Evolutionary conservation across 1,140 invertebrate genomes (phyloP), one percentile per base, ranked within the genome.

Genomic region (Frieseomelitta varia): DNA sequence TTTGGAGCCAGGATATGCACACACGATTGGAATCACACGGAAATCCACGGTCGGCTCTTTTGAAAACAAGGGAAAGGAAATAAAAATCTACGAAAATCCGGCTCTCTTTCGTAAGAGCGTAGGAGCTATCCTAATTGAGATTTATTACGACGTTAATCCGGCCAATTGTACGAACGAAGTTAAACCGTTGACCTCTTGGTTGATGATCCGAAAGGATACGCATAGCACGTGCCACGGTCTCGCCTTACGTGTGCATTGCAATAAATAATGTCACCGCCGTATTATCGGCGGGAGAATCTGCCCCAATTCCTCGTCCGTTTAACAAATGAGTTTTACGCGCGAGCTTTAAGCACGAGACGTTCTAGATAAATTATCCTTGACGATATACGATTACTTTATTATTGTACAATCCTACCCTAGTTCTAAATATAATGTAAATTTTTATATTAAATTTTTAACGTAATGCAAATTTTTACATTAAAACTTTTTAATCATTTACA

Each of bases 81-180:
- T 55, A 74, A 77, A 84, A 87, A 87, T 87, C 78, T 34, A 67
- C 27, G 47, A 86, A 81, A 84, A 73, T 77, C 79, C 34, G 2
- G 39, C 39, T 65, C 77, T 65, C 80, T 34, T 12, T 34, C 11
- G 24, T 27, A 51, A 27, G 69, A 68, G 79, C 69, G 77, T 88
- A 78, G 85, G 76, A 87, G 81, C 68, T 53, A 55, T 58, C 79
- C 87, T 91, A 93, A 93, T 93, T 93, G 86, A 90, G 92, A 92
- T 93, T 93, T 93, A 93, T 93, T 91, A 84, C 91, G 87, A 91
- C 87, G 90, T 92, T 92, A 92, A 91, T 92, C 87, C 88, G 79
- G 58, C 85, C 92, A 93, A 93, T 93, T 92, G 92, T 85, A 84
- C 69, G 91, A 92, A 93, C 77, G 83, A 93, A 93, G 92, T 93